Conservation (phyloP, 2,113 vertebrate genomes). For the Stigmatopora nigra region DNA sequence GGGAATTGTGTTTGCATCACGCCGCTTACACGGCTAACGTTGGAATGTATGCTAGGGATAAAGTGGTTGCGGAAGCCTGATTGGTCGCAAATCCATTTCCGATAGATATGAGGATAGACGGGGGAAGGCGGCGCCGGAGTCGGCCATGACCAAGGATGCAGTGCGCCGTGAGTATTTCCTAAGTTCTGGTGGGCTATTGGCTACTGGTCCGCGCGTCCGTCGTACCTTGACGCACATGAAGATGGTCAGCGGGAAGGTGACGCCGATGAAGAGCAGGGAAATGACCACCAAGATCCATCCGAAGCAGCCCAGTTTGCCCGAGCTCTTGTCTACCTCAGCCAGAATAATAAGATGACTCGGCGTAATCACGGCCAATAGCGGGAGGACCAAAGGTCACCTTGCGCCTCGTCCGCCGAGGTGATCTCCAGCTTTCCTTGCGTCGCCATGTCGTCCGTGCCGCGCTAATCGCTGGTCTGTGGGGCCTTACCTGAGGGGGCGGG, state of each 20-base stretch:
- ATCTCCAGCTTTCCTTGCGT: constrained; percentile 47
- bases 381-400: constrained; percentile 54
- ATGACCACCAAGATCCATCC: constrained; percentile 77
- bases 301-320: constrained; percentile 64
- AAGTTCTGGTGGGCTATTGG: no score
- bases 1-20: no score
- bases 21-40: no score
- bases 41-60: no score
- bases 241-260: constrained; percentile 76
- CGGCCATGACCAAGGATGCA: no score
- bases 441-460: constrained; percentile 48
- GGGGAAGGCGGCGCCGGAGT: no score
- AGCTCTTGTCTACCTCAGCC: constrained; percentile 58
- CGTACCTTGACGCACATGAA: constrained; percentile 82
- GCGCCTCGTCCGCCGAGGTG: constrained; percentile 50
- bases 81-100: no score
- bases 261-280: constrained; percentile 68
- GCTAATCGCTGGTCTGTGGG: constrained; percentile 34
- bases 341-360: not conserved
- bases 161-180: no score
- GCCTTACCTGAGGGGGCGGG: constrained; percentile 28
- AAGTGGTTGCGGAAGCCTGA: no score
- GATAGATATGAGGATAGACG: no score
- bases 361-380: not conserved
- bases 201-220: no score